Base-by-base conservation (phyloP, 2,888 invertebrate species). In the Morinoia aosen region DNA sequence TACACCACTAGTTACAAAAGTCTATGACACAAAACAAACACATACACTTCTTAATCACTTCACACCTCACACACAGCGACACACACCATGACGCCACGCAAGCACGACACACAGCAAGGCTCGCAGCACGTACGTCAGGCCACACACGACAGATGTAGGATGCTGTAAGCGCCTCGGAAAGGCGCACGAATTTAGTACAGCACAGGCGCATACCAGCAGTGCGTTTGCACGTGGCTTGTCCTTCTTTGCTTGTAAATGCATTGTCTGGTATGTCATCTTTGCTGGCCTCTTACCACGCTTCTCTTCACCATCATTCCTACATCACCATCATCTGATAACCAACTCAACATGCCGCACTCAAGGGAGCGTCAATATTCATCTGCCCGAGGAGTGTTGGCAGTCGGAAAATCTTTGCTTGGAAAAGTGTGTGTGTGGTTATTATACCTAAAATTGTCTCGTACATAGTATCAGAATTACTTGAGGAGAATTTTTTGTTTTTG, bases 181-280 rank as follows among this genome's bases (percentile, higher is more conserved):
- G 33, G 56, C 57, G 58, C 93, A 48, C 12, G 91, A 19, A 11
- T 56, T 14, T 93, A 93, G 93, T 93, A 56, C 93, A 57, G 93
- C 93, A 93, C 93, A 93, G 93, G 93, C 93, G 93, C 93, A 57
- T 93, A 93, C 93, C 93, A 93, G 93, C 93, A 93, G 93, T 93
- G 93, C 93, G 93, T 93, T 93, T 93, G 57, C 93, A 93, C 57
- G 93, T 93, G 93, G 93, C 93, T 93, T 93, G 93, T 57, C 93
- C 93, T 93, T 93, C 39, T 93, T 56, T 93, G 57, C 93, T 93
- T 93, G 93, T 93, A 93, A 93, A 93, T 93, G 93, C 93, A 93
- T 93, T 93, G 93, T 93, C 93, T 93, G 93, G 93, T 93, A 93
- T 93, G 93, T 93, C 93, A 93, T 93, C 93, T 93, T 93, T 93